Conservation (phyloP, 2,888 invertebrate species). For the Apodemia mormo region DNA sequence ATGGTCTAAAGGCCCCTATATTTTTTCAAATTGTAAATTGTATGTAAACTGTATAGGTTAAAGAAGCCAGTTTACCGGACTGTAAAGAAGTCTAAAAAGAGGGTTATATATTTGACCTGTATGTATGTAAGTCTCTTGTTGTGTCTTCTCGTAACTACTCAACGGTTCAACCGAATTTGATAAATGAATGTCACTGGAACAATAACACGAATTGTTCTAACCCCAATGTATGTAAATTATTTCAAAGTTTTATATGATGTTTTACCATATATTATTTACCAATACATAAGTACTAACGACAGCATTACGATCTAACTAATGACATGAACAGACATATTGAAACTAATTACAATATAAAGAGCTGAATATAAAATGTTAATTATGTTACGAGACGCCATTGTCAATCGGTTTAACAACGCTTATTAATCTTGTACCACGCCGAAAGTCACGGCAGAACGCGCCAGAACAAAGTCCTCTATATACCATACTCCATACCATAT, state of each 20-base stretch:
- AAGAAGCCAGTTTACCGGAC: no score
- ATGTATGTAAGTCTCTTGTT: no score
- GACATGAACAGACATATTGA: not conserved
- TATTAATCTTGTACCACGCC: slow-evolving; percentile 33
- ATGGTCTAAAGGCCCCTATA: not conserved
- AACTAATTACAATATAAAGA: slow-evolving; percentile 9
- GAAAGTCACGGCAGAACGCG: slow-evolving; percentile 38
- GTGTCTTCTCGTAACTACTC: no score
- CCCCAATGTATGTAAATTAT: no score
- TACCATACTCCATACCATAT: slow-evolving; percentile 25
- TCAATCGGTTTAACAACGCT: slow-evolving; percentile 31
- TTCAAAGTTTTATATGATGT: no score
- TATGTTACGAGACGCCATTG: slow-evolving; percentile 21
- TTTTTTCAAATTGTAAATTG: not conserved
- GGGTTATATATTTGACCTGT: no score
- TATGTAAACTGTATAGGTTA: not conserved
- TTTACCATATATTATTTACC: no score
- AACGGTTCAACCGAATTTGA: no score
- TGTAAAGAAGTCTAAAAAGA: no score
- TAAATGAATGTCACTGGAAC: no score
- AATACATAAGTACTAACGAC: not conserved
- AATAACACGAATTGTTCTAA: no score
- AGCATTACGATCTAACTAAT: not conserved
- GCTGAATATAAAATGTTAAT: slow-evolving; percentile 19
- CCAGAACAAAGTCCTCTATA: slow-evolving; percentile 38